phyloP scores from a whole-genome alignment of 2,888 invertebrate genomes.

The Anoplius nigerrimus region DNA sequence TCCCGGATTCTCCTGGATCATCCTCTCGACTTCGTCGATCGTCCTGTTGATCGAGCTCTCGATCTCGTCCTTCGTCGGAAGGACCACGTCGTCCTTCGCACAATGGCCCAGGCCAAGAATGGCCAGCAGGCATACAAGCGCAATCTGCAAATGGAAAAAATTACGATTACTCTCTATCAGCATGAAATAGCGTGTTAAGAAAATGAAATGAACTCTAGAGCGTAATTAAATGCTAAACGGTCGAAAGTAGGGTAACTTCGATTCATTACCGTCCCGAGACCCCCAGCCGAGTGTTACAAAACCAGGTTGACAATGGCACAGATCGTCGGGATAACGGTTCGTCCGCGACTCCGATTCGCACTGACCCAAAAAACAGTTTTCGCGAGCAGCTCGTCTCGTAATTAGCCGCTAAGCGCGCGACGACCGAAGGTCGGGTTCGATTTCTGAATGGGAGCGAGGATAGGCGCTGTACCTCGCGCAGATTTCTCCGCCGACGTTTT shows the following conservation, averaged over 20 bases:
- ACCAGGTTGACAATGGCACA: too few species aligned
- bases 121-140: constrained; percentile 60
- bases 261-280: too few species aligned
- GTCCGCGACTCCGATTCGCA: constrained; percentile 5
- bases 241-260: too few species aligned
- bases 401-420: background rate
- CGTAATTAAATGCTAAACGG: too few species aligned
- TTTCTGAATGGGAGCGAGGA: constrained; percentile 15
- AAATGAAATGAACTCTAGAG: too few species aligned
- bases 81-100: constrained; percentile 38
- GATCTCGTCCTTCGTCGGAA: constrained; percentile 64
- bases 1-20: constrained; percentile 79
- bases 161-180: too few species aligned
- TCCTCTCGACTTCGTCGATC: constrained; percentile 81
- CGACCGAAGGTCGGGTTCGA: background rate
- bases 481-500: constrained; percentile 27
- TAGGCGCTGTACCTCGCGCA: constrained; percentile 9
- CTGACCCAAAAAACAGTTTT: background rate
- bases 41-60: constrained; percentile 75
- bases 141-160: constrained; percentile 56
- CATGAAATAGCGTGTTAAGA: too few species aligned
- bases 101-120: constrained; percentile 59
- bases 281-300: too few species aligned
- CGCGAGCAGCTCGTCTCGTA: background rate
- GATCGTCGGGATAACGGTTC: background rate